phyloP scores from a whole-genome alignment of 2,113 vertebrate genomes.

The Notarius quadriscutis region DNA sequence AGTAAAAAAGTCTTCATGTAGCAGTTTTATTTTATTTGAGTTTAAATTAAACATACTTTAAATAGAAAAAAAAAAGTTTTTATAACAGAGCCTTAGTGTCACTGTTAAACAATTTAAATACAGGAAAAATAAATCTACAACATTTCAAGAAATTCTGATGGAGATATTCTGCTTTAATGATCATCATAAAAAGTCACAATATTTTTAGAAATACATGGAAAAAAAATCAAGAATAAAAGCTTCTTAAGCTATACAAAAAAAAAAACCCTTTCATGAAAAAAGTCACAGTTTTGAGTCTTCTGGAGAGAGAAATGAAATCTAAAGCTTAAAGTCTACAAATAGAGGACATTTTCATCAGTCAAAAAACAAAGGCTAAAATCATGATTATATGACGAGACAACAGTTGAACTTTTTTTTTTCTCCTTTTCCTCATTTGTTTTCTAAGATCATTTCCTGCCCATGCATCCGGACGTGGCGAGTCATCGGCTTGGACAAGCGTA shows the following conservation, averaged over 20 bases:
- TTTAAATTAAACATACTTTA: background rate
- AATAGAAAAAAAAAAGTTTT: background rate
- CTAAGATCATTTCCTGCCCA: background rate
- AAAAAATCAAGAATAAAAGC: background rate
- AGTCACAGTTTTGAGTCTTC: background rate
- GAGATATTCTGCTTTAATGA: background rate
- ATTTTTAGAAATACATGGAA: background rate
- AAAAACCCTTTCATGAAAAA: background rate
- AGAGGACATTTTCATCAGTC: background rate
- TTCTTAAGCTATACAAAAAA: background rate
- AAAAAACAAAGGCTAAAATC: background rate
- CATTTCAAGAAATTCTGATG: background rate
- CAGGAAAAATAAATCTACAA: background rate
- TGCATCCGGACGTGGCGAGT: conserved; percentile 51
- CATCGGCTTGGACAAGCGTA: conserved; percentile 62
- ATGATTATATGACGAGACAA: background rate
- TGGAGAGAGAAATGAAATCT: background rate
- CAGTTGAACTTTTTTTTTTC: background rate
- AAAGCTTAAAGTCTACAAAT: background rate
- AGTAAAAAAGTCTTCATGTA: background rate
- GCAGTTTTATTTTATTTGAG: background rate
- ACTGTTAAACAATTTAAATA: background rate
- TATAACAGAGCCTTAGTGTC: background rate
- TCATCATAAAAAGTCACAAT: background rate
- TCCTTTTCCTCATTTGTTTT: background rate